phyloP scores from a whole-genome alignment of 2,888 invertebrate genomes.

The Tinea semifulvella region DNA sequence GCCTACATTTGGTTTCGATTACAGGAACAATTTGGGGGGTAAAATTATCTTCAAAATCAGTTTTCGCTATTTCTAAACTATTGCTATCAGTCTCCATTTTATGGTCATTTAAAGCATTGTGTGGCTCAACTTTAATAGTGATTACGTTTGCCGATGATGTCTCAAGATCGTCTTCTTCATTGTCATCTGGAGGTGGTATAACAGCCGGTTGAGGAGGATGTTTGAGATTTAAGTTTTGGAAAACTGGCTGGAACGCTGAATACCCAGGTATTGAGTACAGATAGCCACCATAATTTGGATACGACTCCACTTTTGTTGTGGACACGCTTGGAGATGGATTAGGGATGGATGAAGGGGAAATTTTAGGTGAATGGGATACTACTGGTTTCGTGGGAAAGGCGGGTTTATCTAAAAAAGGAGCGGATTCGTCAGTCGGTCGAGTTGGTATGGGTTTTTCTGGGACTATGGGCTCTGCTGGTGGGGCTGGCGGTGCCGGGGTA shows the following conservation, averaged over 20 bases:
- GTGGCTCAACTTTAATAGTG: not conserved
- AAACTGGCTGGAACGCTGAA: slow-evolving; percentile 56
- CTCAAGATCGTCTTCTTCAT: slow-evolving; percentile 22
- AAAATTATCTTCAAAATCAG: slow-evolving; percentile 52
- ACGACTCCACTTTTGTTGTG: slow-evolving; percentile 39
- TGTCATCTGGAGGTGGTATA: slow-evolving; percentile 24
- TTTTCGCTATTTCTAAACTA: slow-evolving; percentile 22
- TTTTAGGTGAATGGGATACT: slow-evolving; percentile 48
- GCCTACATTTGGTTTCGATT: not conserved
- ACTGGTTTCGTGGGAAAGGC: slow-evolving; percentile 33
- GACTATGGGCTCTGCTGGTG: slow-evolving; percentile 23
- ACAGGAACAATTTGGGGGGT: slow-evolving; percentile 35
- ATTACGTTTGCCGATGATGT: not conserved
- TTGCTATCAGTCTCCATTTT: slow-evolving; percentile 4
- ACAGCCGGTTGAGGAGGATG: not conserved
- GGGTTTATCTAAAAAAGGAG: slow-evolving; percentile 36
- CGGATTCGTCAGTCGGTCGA: not conserved
- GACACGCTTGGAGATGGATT: slow-evolving; percentile 50
- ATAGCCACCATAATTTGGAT: slow-evolving; percentile 45
- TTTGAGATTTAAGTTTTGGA: slow-evolving; percentile 23
- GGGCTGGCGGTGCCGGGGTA: slow-evolving; percentile 18
- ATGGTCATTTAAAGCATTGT: not conserved
- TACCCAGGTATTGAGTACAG: slow-evolving; percentile 55
- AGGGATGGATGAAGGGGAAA: slow-evolving; percentile 58
- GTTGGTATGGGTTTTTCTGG: slow-evolving; percentile 24